These are phyloP conservation scores for Altica lythri DNA, from an alignment of 2,888 invertebrate species.

Conservation along the genomic window DNA sequence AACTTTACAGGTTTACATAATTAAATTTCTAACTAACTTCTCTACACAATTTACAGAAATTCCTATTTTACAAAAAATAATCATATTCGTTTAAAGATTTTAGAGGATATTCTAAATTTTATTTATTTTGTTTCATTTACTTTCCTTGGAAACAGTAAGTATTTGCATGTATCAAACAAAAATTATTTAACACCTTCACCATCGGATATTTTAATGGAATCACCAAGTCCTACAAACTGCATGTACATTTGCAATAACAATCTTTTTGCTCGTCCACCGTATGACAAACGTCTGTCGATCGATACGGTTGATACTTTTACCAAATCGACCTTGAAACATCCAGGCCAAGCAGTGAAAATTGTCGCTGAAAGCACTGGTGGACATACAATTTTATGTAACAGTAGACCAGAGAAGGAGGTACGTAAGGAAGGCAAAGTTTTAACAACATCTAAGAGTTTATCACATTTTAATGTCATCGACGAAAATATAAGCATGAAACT, in stretches of 20 bases:
- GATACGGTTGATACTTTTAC: conserved; percentile 48
- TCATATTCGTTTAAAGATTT: no score
- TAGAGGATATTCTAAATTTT: not conserved
- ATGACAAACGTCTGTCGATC: conserved; percentile 43
- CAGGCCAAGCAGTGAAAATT: conserved; percentile 78
- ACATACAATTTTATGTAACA: conserved; percentile 55
- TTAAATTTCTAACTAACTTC: no score
- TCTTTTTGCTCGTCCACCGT: conserved; percentile 45
- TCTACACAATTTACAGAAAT: no score
- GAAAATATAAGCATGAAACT: conserved; percentile 27
- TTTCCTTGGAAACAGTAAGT: conserved; percentile 55
- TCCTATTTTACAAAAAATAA: no score
- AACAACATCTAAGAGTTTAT: conserved; percentile 54
- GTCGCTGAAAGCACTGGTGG: conserved; percentile 61
- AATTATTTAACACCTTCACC: conserved; percentile 61
- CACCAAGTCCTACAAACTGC: conserved; percentile 58
- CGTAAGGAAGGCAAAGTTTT: conserved; percentile 46
- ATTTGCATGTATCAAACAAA: conserved; percentile 45
- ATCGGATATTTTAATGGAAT: conserved; percentile 59
- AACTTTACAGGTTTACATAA: no score
- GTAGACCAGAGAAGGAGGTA: conserved; percentile 47
- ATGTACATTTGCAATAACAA: conserved; percentile 57
- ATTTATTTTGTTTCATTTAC: conserved; percentile 20
- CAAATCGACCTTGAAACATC: conserved; percentile 57
- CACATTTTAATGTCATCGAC: conserved; percentile 47